Evolutionary conservation across 2,113 vertebrate species (phyloP).

Genomic region (Sturnus vulgaris): DNA sequence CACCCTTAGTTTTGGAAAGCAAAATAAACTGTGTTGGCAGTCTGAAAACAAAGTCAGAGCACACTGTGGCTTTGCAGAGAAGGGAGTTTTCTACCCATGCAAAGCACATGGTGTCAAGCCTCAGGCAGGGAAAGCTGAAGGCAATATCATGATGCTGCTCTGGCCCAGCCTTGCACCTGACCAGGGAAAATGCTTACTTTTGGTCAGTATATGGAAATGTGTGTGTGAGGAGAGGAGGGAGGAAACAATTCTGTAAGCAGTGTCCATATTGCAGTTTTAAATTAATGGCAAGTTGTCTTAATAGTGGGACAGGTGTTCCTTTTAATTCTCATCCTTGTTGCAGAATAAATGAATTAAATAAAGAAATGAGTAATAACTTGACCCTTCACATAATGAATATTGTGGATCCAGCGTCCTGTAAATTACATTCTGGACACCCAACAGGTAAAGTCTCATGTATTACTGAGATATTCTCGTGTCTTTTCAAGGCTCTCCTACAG

Average conservation of each 20-base stretch:
- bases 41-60: not conserved
- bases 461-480: not conserved
- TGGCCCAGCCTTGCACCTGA: not conserved
- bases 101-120: not conserved
- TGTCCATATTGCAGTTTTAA: not conserved
- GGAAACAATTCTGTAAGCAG: not conserved
- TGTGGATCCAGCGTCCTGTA: slow-evolving; percentile 5
- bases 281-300: slow-evolving; percentile 16
- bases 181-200: not conserved
- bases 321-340: not conserved
- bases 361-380: slow-evolving; percentile 5
- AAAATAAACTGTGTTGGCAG: not conserved
- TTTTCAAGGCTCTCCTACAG: not conserved
- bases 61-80: not conserved
- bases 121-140: not conserved
- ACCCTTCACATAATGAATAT: not conserved
- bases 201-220: not conserved
- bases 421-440: slow-evolving; percentile 7
- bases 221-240: not conserved
- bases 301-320: not conserved
- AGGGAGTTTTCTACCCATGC: not conserved
- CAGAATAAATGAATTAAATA: slow-evolving; percentile 36
- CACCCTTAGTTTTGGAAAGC: not conserved
- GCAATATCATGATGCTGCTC: not conserved
- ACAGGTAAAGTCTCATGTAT: not conserved